Evolutionary conservation across 2,888 invertebrate genomes (phyloP), one percentile per base, ranked within the genome.

Genomic region (Latheticus oryzae): DNA sequence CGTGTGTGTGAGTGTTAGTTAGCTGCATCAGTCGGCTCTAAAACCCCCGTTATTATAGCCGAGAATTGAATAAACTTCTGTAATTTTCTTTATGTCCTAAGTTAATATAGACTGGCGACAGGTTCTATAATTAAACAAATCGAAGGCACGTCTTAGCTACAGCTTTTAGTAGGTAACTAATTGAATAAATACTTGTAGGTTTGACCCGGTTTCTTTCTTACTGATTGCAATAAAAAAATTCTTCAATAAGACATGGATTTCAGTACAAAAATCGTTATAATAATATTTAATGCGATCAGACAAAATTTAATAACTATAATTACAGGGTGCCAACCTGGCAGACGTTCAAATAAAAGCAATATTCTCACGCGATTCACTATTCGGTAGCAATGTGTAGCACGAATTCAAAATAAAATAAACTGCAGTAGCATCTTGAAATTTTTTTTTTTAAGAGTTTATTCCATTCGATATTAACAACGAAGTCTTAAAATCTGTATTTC

Each of bases 301-400:
- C 56, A 47, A 58, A 60, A 62, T 54, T 61, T 66, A 68, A 66
- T 66, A 63, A 52, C 61, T 54, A 61, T 69, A 64, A 68, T 69
- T 69, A 66, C 62, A 65, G 68, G 66, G 64, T 69, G 55, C 62
- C 58, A 60, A 61, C 55, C 52, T 62, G 56, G 61, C 66, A 64
- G 67, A 64, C 67, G 64, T 65, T 64, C 55, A 62, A 54, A 60
- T 61, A 62, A 65, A 63, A 68, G 51, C 58, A 54, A 54, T 24
- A 26, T 32, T 54, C 28, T 61, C 72, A 70, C 72, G 71, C 72
- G 66, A 71, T 68, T 68, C 58, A 35, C 61, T 63, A 57, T 62
- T 66, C 72, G 65, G 72, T 70, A 70, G 58, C 58, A 55, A 56
- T 55, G 50, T 50, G 56, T 50, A 40, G 50, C 56, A 56, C 56